Conservation (phyloP, 2,888 invertebrate species). For the Microctonus brassicae region DNA sequence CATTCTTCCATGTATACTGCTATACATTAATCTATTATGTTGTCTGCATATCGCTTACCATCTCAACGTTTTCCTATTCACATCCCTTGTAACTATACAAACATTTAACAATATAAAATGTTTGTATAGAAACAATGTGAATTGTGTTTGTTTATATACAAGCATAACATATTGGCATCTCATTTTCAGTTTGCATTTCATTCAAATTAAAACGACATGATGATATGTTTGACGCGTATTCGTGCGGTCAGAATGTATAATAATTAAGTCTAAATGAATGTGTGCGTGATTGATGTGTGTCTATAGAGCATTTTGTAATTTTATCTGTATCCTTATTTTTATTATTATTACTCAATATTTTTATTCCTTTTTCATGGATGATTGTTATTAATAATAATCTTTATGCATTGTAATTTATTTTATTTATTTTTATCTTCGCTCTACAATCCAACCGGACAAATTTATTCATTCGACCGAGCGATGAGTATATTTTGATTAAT, state of each 20-base stretch:
- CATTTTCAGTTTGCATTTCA: not conserved
- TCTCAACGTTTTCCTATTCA: not conserved
- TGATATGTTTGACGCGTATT: not conserved
- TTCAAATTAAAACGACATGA: slow-evolving; percentile 8
- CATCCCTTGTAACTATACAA: not conserved
- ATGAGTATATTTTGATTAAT: not conserved
- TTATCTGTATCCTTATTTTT: not conserved
- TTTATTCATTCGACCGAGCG: slow-evolving; percentile 26
- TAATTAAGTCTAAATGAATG: not conserved
- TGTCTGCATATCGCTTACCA: slow-evolving; percentile 23
- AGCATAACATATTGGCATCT: not conserved
- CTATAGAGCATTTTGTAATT: slow-evolving; percentile 4
- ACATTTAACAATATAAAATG: not conserved
- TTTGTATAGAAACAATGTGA: not conserved
- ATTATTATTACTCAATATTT: not conserved
- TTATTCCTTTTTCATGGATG: not conserved
- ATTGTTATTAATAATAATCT: not conserved
- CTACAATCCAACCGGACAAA: not conserved
- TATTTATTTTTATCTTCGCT: not conserved
- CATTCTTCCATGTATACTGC: slow-evolving; percentile 4
- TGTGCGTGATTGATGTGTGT: not conserved
- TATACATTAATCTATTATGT: slow-evolving; percentile 21
- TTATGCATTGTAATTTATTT: not conserved
- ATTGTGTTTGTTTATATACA: not conserved
- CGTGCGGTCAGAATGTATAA: not conserved